Evolutionary conservation across 1,140 invertebrate species (phyloP), one percentile per base, ranked within the genome.

Genomic region (Drosophila prosaltans): DNA sequence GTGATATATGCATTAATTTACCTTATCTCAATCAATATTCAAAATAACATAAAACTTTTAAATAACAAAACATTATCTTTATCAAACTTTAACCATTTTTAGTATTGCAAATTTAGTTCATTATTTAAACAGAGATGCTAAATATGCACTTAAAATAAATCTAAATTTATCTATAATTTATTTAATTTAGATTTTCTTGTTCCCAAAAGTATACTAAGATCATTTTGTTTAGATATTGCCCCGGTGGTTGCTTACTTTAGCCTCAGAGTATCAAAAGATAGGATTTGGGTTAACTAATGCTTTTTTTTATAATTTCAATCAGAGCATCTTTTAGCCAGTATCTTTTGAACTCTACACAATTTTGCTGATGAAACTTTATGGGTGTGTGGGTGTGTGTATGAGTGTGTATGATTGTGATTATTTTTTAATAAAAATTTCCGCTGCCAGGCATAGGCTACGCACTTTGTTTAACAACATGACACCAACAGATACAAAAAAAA

Each of bases 401-500:
- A 73, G 41, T 57, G 79, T 78, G 65, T 76, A 64, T 70, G 79
- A 74, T 74, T 68, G 74, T 86, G 84, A 89, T 89, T 89, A 89
- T 89, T 89, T 89, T 89, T 89, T 89, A 89, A 89, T 89, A 89
- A 73, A 72, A 89, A 81, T 75, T 54, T 70, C 60, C 43, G 84
- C 83, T 83, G 55, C 51, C 60, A 67, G 83, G 83, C 83, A 86
- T 83, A 65, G 80, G 84, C 84, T 88, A 86, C 83, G 83, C 83
- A 86, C 83, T 86, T 86, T 86, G 83, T 86, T 86, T 72, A 83
- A 78, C 83, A 80, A 72, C 80, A 77, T 88, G 83, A 86, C 82
- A 86, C 75, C 75, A 78, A 59, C 24, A 51, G 45, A 51, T 51
- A 51, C 45, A 51, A 51, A 51, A 51, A 48, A 51, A 21, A 21